Evolutionary conservation across 2,888 invertebrate species (phyloP).

Genomic region (Acronicta alni): DNA sequence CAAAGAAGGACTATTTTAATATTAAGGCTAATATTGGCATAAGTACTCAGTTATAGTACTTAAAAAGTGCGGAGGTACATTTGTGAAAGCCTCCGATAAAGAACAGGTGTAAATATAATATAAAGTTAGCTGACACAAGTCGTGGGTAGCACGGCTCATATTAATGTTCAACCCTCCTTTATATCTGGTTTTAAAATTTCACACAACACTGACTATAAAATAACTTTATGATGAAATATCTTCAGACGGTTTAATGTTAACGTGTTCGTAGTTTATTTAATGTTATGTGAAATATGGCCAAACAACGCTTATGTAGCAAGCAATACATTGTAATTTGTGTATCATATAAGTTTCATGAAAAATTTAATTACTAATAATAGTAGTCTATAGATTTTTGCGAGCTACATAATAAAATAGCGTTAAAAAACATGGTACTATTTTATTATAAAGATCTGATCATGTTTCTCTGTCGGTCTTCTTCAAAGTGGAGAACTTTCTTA

Average conservation of each 20-base stretch:
- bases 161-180: constrained; percentile 16
- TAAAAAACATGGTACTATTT: too few relatives aligned
- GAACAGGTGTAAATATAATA: not conserved
- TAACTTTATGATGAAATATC: constrained; percentile 33
- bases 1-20: not conserved
- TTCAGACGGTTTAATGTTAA: constrained; percentile 9
- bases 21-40: constrained; percentile 7
- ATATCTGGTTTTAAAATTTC: constrained; percentile 21
- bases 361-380: too few relatives aligned
- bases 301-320: not conserved
- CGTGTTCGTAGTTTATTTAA: constrained; percentile 17
- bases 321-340: too few relatives aligned
- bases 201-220: constrained; percentile 19
- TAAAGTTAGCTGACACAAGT: constrained; percentile 3
- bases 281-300: not conserved
- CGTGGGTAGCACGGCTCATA: constrained; percentile 6
- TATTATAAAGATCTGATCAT: not conserved
- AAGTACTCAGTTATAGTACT: constrained; percentile 11
- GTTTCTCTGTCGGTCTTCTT: constrained; percentile 1
- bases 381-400: too few relatives aligned
- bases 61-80: not conserved
- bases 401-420: too few relatives aligned
- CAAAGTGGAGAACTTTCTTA: not conserved
- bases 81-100: not conserved
- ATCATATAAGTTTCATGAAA: too few relatives aligned